These are phyloP conservation scores for Hymenopus coronatus DNA, from an alignment of 2,888 invertebrate genomes.

Conservation along the genomic window DNA sequence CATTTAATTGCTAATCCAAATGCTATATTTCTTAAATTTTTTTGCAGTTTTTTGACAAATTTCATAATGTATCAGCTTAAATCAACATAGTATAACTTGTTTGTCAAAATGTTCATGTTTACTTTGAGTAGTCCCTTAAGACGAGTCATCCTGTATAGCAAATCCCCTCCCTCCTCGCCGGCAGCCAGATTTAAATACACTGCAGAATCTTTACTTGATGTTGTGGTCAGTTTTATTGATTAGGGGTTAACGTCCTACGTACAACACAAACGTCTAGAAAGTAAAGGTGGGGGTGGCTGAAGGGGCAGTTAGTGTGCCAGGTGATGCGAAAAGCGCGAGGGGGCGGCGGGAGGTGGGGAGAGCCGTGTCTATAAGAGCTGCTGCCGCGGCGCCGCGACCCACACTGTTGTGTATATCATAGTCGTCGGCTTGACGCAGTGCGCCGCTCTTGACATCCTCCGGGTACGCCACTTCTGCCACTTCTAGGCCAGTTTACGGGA, in stretches of 20 bases:
- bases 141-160: too few species aligned
- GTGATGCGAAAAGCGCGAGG: not conserved
- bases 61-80: too few species aligned
- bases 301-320: not conserved
- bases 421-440: not conserved
- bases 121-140: too few species aligned
- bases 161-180: too few species aligned
- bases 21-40: too few species aligned
- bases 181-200: not conserved
- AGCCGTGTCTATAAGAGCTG: constrained; percentile 23
- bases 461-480: not conserved
- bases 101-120: too few species aligned
- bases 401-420: not conserved
- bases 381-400: constrained; percentile 1
- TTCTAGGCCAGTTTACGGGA: not conserved
- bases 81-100: too few species aligned
- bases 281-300: not conserved
- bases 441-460: not conserved
- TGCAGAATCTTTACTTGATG: not conserved
- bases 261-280: not conserved
- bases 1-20: too few species aligned
- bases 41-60: too few species aligned
- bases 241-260: not conserved
- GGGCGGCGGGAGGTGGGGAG: not conserved
- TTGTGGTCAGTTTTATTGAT: not conserved